Base-by-base conservation (phyloP, 2,797 vertebrate genomes). In the Smutsia gigantea region DNA sequence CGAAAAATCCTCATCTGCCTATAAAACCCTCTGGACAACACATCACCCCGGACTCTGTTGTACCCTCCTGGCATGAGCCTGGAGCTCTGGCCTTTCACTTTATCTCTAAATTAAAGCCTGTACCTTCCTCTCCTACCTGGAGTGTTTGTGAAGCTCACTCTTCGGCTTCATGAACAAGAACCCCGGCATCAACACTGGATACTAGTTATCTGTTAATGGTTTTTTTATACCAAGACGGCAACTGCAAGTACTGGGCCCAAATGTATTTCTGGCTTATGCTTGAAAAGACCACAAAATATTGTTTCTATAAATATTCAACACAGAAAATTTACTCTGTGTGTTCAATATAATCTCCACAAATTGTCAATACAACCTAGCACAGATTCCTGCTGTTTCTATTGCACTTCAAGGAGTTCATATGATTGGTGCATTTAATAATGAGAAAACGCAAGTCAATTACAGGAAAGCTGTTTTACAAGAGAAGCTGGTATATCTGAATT, bases 161-260 rank as follows among this genome's bases (percentile, higher is more conserved):
- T n/a, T n/a, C n/a, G n/a, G n/a, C n/a, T n/a, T n/a, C n/a, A n/a
- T n/a, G n/a, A n/a, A n/a, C n/a, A n/a, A n/a, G n/a, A n/a, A n/a
- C n/a, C n/a, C n/a, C n/a, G n/a, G n/a, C n/a, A n/a, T n/a, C n/a
- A n/a, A 98, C 97, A 98, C 93, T 95, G 97, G 89, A 97, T 97
- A 85, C 66, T 86, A 95, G 77, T 88, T 89, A 98, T 74, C 90
- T 93, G 83, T 97, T 96, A 96, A 98, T 95, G 90, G 83, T 97
- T 94, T 90, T 31, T 49, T 42, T 49, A 97, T 84, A 97, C 97
- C 98, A 98, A 98, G 98, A 99, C 99, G 98, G 98, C 98, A 98
- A 98, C 97, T 98, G 87, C 90, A 97, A 97, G 97, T 97, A 94
- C 97, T 98, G 98, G 98, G 98, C 98, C 98, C 98, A 97, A 97